Conservation (phyloP, 2,797 vertebrate genomes). For the Petrocephalus schoutedeni region DNA sequence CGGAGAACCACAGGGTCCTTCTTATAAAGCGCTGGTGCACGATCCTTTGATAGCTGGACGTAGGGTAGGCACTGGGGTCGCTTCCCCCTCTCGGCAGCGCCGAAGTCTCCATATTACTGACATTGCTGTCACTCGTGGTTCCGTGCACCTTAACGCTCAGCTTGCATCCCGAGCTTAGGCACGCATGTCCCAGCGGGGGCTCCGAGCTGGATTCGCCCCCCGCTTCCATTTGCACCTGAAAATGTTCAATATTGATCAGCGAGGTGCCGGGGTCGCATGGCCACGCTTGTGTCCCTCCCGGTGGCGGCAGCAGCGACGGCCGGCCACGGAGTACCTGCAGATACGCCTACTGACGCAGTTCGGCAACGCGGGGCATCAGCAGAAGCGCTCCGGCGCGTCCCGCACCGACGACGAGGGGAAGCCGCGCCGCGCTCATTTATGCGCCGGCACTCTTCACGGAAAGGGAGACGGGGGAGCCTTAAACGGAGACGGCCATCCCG, state of each 20-base stretch:
- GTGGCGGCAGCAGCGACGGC: conserved; percentile 40
- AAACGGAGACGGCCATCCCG: neutral
- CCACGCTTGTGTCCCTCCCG: conserved; percentile 55
- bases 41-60: conserved; percentile 59
- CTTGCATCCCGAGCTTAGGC: conserved; percentile 45
- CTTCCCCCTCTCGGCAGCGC: conserved; percentile 58
- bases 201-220: conserved; percentile 52
- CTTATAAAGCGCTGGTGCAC: conserved; percentile 83
- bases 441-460: neutral
- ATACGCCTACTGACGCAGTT: conserved; percentile 68
- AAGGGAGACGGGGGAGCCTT: neutral
- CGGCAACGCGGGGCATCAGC: conserved; percentile 49
- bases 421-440: neutral
- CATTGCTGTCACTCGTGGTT: conserved; percentile 47
- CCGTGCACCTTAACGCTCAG: conserved; percentile 53
- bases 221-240: conserved; percentile 60
- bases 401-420: conserved; percentile 38
- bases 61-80: conserved; percentile 58
- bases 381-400: conserved; percentile 44
- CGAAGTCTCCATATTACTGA: conserved; percentile 52
- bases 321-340: conserved; percentile 61
- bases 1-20: conserved; percentile 85
- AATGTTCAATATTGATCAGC: conserved; percentile 44
- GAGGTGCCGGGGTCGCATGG: conserved; percentile 53
- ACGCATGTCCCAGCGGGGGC: conserved; percentile 44